Evolutionary conservation across 2,113 vertebrate genomes (phyloP).

Genomic region (Coregonus clupeaformis): DNA sequence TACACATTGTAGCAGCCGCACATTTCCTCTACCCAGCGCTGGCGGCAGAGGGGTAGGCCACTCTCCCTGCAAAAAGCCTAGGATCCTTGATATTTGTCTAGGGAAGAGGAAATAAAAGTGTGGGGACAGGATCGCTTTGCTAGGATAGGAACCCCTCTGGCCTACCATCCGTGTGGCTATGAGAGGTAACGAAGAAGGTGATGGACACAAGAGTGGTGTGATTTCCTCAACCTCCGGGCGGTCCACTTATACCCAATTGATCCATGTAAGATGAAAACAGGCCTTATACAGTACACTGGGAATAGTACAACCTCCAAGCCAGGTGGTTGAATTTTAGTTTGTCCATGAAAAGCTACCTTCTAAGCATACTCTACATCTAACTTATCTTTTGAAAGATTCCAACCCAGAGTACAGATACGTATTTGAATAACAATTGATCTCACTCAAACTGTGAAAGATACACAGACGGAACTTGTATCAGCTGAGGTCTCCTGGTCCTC

Average conservation of each 20-base stretch:
- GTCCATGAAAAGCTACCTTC: neutral
- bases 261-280: slow-evolving; percentile 15
- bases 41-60: slow-evolving; percentile 64
- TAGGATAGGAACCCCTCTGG: slow-evolving; percentile 43
- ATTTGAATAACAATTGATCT: neutral
- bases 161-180: slow-evolving; percentile 35
- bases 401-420: neutral
- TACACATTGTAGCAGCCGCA: slow-evolving; percentile 54
- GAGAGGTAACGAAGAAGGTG: slow-evolving; percentile 60
- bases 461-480: neutral
- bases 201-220: slow-evolving; percentile 62
- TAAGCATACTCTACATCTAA: neutral
- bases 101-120: slow-evolving; percentile 60
- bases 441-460: neutral
- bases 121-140: neutral
- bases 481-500: no score
- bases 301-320: slow-evolving; percentile 32
- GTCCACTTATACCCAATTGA: slow-evolving; percentile 52
- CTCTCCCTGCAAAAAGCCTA: slow-evolving; percentile 49
- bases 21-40: slow-evolving; percentile 59
- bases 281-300: neutral
- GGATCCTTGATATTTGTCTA: slow-evolving; percentile 71
- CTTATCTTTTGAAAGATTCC: neutral
- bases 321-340: slow-evolving; percentile 28
- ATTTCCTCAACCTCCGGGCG: slow-evolving; percentile 56